Percentiles rank a stretch among this genome's conserved stretches.
Evolutionary conservation across 2,113 vertebrate genomes (phyloP).

Genomic region (Spea bombifrons): DNA sequence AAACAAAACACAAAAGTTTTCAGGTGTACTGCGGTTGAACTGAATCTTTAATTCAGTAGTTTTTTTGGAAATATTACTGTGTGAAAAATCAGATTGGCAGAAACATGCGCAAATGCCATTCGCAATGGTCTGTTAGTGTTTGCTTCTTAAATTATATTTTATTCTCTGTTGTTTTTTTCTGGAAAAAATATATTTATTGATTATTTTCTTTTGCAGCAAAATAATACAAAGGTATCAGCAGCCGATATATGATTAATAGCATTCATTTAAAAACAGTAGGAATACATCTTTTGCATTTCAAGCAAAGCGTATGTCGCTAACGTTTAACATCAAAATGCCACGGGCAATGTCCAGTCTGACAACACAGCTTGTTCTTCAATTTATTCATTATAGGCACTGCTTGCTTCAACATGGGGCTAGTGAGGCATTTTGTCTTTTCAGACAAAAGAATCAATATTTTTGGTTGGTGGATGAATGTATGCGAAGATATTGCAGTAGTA

Average conservation of each 20-base stretch:
- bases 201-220: not conserved
- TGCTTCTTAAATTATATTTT: too few species aligned
- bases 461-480: not conserved
- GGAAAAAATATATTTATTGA: not conserved
- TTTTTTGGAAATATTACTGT: too few species aligned
- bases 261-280: conserved; percentile 9
- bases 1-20: too few species aligned
- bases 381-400: conserved; percentile 5
- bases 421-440: conserved; percentile 1
- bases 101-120: too few species aligned
- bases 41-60: too few species aligned
- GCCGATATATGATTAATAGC: not conserved
- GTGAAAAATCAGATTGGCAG: too few species aligned
- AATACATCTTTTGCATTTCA: conserved; percentile 2
- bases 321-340: not conserved
- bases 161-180: not conserved
- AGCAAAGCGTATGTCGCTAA: not conserved
- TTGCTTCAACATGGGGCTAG: not conserved
- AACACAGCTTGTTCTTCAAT: not conserved
- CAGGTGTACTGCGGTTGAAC: too few species aligned
- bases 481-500: not conserved
- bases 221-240: not conserved
- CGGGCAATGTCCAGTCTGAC: not conserved
- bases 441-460: conserved; percentile 4
- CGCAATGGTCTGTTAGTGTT: too few species aligned